Base-by-base conservation (phyloP, 1,140 invertebrate species). In the Diabrotica virgifera region DNA sequence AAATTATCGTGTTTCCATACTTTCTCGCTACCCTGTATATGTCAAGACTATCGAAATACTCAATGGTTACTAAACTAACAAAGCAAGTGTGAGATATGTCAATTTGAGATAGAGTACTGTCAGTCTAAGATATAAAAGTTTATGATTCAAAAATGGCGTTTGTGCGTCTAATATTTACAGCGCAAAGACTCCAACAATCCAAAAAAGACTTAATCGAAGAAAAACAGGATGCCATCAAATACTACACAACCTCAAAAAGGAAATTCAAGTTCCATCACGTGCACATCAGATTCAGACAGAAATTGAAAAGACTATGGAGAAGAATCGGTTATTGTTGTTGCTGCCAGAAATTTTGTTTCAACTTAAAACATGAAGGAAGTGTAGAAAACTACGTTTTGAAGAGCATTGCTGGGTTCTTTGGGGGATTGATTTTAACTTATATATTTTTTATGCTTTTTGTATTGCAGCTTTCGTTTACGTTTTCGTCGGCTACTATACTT, bases 361-460 rank as follows among this genome's bases (percentile, higher is more conserved):
- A 82, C n/a, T 65, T 86, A 7, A 79, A 73, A 67, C 82, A 80
- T 8, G 79, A 85, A 36, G 84, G 85, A 40, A 83, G 84, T 5
- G 81, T 85, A 58, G 83, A 85, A 62, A 85, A 87, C 76, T 86
- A 82, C 59, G 72, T 85, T n/a, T 59, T 84, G 5, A 88, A 84
- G 69, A 87, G 85, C 73, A 62, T 85, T 0, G 67, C 84, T 13
- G 87, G 86, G 7, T 87, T 89, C 68, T 38, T 85, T 6, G 80
- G 82, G 3, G 87, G 87, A 0, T 80, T 88, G 62, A 64, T 85
- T 35, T 74, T 89, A 8, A 88, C 86, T 0, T 88, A 88, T 69
- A 75, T 88, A 14, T 85, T 86, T 64, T 87, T 86, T 68, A 80
- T 85, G 65, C 86, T 89, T 68, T 85, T 88, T 66, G 83, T 87